Percentiles rank a stretch among this genome's conserved stretches.
Evolutionary conservation across 2,113 vertebrate genomes (phyloP).

Genomic region (Gnathonemus echidnorhynchus): DNA sequence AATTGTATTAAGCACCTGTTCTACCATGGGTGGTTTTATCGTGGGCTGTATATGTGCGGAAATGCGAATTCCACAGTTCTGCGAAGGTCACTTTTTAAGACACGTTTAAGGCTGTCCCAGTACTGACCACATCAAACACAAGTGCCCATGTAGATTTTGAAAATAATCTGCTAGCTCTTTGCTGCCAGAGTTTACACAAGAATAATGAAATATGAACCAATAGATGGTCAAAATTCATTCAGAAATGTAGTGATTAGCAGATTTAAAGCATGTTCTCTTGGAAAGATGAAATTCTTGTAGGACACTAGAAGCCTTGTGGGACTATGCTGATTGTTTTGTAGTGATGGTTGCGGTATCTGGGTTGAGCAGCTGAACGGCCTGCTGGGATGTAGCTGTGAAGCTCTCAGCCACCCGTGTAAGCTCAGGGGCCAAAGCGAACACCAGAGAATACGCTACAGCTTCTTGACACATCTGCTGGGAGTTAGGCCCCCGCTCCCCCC

Average conservation of each 20-base stretch:
- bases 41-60: not conserved
- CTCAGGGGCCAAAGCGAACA: not conserved
- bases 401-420: not conserved
- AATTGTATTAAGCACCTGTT: not conserved
- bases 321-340: not conserved
- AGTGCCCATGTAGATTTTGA: not conserved
- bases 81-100: not conserved
- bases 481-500: constrained; percentile 50
- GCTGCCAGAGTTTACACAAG: not conserved
- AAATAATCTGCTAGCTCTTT: not conserved
- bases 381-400: not conserved
- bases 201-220: not conserved
- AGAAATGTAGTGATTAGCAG: not conserved
- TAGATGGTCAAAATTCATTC: not conserved
- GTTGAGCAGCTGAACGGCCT: not conserved
- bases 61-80: not conserved
- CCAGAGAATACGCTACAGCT: constrained; percentile 39
- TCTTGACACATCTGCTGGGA: constrained; percentile 54
- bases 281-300: not conserved
- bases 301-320: not conserved
- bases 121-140: not conserved
- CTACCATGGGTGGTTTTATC: not conserved
- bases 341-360: not conserved
- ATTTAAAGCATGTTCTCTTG: not conserved
- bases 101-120: not conserved